A percentile compares a stretch with the other conserved stretches of the same genome.
Evolutionary conservation across 2,113 vertebrate genomes (phyloP).

Genomic region (Mystacornis crossleyi): DNA sequence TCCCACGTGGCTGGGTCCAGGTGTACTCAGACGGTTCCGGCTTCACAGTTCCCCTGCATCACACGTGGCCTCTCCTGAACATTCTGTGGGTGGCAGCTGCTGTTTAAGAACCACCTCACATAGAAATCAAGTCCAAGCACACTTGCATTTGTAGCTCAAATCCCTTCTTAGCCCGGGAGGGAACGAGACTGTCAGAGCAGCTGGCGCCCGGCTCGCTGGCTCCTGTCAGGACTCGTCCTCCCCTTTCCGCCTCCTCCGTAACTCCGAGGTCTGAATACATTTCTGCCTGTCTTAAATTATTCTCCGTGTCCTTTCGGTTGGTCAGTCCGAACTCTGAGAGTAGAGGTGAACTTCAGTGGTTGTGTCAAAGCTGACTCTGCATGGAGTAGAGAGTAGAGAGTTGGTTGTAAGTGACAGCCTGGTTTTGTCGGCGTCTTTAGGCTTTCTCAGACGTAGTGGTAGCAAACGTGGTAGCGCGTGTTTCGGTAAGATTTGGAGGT

Average conservation of each 20-base stretch:
- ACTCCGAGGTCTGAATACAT: constrained; percentile 50
- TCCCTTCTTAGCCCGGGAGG: not conserved
- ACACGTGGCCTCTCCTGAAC: not conserved
- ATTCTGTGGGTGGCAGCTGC: constrained; percentile 29
- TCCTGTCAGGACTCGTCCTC: not conserved
- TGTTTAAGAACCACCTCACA: not conserved
- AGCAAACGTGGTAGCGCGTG: constrained; percentile 55
- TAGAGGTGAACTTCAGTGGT: constrained; percentile 60
- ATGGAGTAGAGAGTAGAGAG: constrained; percentile 67
- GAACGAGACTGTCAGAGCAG: not conserved
- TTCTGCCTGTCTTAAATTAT: constrained; percentile 39
- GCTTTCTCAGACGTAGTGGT: constrained; percentile 59
- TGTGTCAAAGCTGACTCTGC: constrained; percentile 65
- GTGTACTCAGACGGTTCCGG: not conserved
- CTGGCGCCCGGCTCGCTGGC: not conserved
- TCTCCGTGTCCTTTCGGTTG: constrained; percentile 34
- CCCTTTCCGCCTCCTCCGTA: not conserved
- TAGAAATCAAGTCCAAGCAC: not conserved
- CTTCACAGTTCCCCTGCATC: not conserved
- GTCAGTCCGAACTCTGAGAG: constrained; percentile 47
- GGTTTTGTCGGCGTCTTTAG: constrained; percentile 67
- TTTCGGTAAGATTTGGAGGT: constrained; percentile 24
- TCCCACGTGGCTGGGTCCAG: not conserved
- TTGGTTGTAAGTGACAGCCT: constrained; percentile 65
- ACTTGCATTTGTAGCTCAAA: constrained; percentile 13